Conservation (phyloP, 2,888 invertebrate genomes). For the Camponotus fellah region DNA sequence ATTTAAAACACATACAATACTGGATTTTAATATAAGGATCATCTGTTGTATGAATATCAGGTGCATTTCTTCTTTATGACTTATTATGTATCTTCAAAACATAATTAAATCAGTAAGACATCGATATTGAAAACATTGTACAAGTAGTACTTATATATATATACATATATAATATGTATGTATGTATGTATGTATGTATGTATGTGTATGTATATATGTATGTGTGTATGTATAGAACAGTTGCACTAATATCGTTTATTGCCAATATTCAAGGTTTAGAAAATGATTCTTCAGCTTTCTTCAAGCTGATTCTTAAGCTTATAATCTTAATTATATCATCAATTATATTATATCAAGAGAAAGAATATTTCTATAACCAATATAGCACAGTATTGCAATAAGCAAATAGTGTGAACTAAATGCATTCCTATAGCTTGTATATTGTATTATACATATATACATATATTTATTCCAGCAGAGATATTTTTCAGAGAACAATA, state of each 20-base stretch:
- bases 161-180: no score
- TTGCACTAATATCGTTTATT: not conserved
- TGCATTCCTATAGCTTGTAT: constrained; percentile 52
- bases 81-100: constrained; percentile 37
- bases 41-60: constrained; percentile 33
- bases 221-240: not conserved
- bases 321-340: constrained; percentile 28
- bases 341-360: not conserved
- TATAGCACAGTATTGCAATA: not conserved
- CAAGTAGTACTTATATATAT: constrained; percentile 30
- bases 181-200: not conserved
- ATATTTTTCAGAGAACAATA: constrained; percentile 39
- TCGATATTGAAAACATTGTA: constrained; percentile 5
- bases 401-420: constrained; percentile 12
- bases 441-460: constrained; percentile 50
- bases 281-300: constrained; percentile 30
- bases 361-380: constrained; percentile 16
- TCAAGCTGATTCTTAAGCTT: constrained; percentile 7
- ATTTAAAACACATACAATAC: constrained; percentile 25
- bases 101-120: constrained; percentile 16
- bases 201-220: not conserved
- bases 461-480: constrained; percentile 36
- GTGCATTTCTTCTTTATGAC: constrained; percentile 37
- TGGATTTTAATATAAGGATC: constrained; percentile 36
- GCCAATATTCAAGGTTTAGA: not conserved